A percentile compares a stretch with the other conserved stretches of the same genome.
phyloP scores from a whole-genome alignment of 2,113 vertebrate species.

The Pelusios castaneus region DNA sequence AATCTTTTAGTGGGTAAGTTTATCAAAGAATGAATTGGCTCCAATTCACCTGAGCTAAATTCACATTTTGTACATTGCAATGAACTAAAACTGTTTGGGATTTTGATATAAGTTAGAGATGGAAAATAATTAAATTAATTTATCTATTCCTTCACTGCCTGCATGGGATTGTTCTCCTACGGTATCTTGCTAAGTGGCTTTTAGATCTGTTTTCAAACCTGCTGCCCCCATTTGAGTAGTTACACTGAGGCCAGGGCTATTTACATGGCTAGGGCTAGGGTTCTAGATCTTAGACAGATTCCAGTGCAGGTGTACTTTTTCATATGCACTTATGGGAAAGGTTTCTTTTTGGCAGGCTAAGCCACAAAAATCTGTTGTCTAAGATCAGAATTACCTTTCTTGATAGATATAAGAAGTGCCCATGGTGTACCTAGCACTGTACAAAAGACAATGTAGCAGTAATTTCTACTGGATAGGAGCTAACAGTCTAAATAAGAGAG shows the following conservation, averaged over 20 bases:
- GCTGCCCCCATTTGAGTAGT: background rate
- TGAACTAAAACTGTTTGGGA: background rate
- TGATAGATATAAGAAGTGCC: background rate
- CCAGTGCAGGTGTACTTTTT: background rate
- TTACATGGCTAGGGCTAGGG: background rate
- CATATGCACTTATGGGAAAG: background rate
- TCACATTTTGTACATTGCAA: background rate
- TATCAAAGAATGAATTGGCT: background rate
- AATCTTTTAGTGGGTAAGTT: background rate
- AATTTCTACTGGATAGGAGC: background rate
- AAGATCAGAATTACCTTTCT: background rate
- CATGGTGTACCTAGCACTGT: background rate
- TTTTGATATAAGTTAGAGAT: background rate
- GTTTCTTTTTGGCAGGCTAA: background rate
- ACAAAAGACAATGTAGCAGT: background rate
- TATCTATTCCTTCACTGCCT: background rate
- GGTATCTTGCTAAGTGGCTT: background rate
- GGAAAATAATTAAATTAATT: background rate
- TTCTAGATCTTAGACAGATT: background rate
- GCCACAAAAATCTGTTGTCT: background rate
- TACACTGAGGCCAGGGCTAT: background rate
- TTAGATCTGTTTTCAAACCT: background rate
- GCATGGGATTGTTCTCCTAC: background rate
- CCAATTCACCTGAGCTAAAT: background rate
- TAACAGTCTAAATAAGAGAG: background rate